These are phyloP conservation scores for Lerema accius DNA, from an alignment of 1,140 invertebrate species.

Conservation along the genomic window DNA sequence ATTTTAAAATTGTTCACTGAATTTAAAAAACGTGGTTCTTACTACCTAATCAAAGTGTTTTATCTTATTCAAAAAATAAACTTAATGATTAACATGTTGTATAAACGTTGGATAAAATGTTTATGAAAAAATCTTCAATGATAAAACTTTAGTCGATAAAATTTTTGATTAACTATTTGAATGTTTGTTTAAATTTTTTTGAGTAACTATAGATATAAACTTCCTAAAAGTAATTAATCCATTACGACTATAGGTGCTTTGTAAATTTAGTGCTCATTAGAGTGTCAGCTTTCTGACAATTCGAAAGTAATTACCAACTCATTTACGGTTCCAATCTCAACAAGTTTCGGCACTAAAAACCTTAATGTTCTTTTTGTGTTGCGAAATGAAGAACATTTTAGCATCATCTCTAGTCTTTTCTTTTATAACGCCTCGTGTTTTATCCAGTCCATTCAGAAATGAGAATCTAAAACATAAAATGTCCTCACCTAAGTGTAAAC, in stretches of 20 bases:
- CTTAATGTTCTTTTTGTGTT: background rate
- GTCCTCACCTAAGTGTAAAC: too few species aligned
- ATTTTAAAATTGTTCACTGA: too few species aligned
- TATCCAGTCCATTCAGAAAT: background rate
- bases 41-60: too few species aligned
- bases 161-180: too few species aligned
- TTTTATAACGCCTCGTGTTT: background rate
- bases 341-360: slow-evolving; percentile 2
- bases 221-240: slow-evolving; percentile 37
- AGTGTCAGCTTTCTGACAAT: slow-evolving; percentile 42
- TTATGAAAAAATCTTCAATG: too few species aligned
- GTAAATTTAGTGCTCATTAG: slow-evolving; percentile 46
- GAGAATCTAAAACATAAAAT: background rate
- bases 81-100: too few species aligned
- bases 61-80: too few species aligned
- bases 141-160: too few species aligned
- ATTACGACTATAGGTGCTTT: slow-evolving; percentile 46
- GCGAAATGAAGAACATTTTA: slow-evolving; percentile 1
- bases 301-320: slow-evolving; percentile 52
- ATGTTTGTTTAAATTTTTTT: too few species aligned
- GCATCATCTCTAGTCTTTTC: background rate
- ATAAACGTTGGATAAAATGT: too few species aligned
- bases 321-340: slow-evolving; percentile 19
- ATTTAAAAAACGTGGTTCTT: too few species aligned
- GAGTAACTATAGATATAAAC: too few species aligned